Evolutionary conservation across 2,888 invertebrate genomes (phyloP).

Genomic region (Drosophila birchii): DNA sequence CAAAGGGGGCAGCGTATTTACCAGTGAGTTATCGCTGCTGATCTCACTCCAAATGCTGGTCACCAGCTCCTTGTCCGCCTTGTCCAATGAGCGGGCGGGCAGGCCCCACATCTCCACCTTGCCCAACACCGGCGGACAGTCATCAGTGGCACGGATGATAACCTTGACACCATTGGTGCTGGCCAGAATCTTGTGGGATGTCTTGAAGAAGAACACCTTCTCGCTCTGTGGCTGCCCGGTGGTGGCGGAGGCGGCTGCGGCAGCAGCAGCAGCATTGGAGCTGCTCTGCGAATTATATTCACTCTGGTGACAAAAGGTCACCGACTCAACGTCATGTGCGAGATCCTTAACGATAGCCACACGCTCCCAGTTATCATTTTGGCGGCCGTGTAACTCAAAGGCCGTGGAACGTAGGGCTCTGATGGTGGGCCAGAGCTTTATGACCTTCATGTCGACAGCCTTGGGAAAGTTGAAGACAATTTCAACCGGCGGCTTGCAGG

Average conservation of each 20-base stretch:
- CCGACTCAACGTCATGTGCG: slow-evolving; percentile 68
- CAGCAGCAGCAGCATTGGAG: slow-evolving; percentile 48
- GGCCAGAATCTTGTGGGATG: slow-evolving; percentile 83
- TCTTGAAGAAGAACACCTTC: slow-evolving; percentile 82
- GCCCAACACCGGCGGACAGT: slow-evolving; percentile 88
- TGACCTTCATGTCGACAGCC: slow-evolving; percentile 87
- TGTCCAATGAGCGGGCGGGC: slow-evolving; percentile 84
- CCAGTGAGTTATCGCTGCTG: slow-evolving; percentile 75
- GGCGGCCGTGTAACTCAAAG: slow-evolving; percentile 87
- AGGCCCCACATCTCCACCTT: slow-evolving; percentile 89
- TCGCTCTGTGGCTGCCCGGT: slow-evolving; percentile 72
- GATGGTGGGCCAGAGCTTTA: slow-evolving; percentile 88
- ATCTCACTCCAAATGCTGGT: slow-evolving; percentile 83
- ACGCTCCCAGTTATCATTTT: slow-evolving; percentile 82
- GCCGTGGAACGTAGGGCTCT: slow-evolving; percentile 89
- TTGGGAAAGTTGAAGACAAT: slow-evolving; percentile 88
- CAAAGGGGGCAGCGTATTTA: slow-evolving; percentile 53
- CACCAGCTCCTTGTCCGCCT: slow-evolving; percentile 81
- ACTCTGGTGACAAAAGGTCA: slow-evolving; percentile 82
- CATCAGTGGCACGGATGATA: slow-evolving; percentile 87
- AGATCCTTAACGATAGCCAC: slow-evolving; percentile 80
- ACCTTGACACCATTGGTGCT: slow-evolving; percentile 86
- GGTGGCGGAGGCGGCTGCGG: too few species aligned
- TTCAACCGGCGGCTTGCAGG: slow-evolving; percentile 90
- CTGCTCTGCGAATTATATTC: slow-evolving; percentile 81